These are phyloP conservation scores for Ctenosaura bakeri DNA, from an alignment of 2,797 vertebrate species.

Conservation along the genomic window DNA sequence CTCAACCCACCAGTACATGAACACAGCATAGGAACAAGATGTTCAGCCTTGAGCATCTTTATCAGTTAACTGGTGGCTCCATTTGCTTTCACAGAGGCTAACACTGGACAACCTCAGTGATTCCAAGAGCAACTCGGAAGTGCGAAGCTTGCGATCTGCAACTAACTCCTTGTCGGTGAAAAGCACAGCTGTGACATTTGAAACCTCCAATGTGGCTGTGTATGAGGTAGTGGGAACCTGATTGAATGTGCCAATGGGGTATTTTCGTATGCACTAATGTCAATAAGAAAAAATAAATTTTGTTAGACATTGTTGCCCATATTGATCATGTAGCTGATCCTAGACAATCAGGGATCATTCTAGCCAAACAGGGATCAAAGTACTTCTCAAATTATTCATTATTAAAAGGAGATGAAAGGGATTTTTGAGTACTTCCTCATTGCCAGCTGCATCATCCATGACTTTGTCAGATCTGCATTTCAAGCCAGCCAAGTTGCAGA, in stretches of 20 bases:
- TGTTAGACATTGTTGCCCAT: too few relatives aligned
- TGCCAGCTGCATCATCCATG: too few relatives aligned
- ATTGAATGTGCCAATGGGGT: background rate
- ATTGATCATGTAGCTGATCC: too few relatives aligned
- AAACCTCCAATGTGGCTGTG: constrained; percentile 89
- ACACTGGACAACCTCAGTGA: constrained; percentile 88
- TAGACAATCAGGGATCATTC: background rate
- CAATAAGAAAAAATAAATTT: too few relatives aligned
- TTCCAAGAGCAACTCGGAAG: constrained; percentile 71
- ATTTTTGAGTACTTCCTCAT: too few relatives aligned
- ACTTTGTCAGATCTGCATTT: background rate
- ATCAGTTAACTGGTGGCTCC: constrained; percentile 16
- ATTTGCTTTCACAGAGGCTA: constrained; percentile 84
- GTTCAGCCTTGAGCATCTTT: background rate
- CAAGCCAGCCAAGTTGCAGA: background rate
- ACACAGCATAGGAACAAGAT: background rate
- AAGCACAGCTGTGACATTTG: constrained; percentile 84
- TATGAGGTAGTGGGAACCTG: constrained; percentile 83
- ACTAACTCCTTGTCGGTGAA: constrained; percentile 84
- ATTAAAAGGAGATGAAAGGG: too few relatives aligned
- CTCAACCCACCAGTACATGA: background rate
- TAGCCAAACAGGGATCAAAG: background rate
- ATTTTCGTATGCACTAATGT: too few relatives aligned
- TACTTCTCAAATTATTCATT: too few relatives aligned
- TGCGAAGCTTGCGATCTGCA: constrained; percentile 76